phyloP scores from a whole-genome alignment of 1,140 invertebrate genomes.

The Aporrectodea caliginosa region DNA sequence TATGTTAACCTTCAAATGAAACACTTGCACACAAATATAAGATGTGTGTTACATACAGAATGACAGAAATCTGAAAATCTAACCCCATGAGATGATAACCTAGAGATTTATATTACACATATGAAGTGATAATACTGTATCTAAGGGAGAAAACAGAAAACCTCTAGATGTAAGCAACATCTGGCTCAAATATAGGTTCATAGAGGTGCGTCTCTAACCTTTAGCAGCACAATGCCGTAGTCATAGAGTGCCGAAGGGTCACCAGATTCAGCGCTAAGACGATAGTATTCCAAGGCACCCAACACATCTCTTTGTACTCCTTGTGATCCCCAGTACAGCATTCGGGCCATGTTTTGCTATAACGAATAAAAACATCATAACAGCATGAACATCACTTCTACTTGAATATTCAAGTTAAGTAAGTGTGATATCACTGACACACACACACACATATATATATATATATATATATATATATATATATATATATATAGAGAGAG shows the following conservation, averaged over 20 bases:
- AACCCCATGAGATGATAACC: background rate
- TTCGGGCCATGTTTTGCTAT: slow-evolving; percentile 41
- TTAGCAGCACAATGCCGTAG: slow-evolving; percentile 45
- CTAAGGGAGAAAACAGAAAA: slow-evolving; percentile 6
- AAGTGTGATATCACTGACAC: no score
- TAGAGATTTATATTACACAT: background rate
- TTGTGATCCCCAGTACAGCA: slow-evolving; percentile 46
- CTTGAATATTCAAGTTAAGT: no score
- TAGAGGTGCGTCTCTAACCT: no score
- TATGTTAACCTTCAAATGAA: no score
- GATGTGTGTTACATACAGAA: no score
- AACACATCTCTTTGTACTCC: slow-evolving; percentile 44
- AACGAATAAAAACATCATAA: background rate
- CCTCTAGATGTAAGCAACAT: background rate
- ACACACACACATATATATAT: no score
- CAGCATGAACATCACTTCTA: no score
- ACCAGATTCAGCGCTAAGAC: slow-evolving; percentile 40
- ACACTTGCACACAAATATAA: no score
- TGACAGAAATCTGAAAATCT: background rate
- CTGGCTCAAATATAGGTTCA: slow-evolving; percentile 21
- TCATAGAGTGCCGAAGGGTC: slow-evolving; percentile 44
- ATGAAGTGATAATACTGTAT: background rate
- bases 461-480: no score
- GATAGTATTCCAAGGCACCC: slow-evolving; percentile 42
- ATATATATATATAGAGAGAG: no score